A percentile compares a stretch with the other conserved stretches of the same genome.
Conservation (phyloP, 2,113 vertebrate genomes). For the Phainopepla nitens region DNA sequence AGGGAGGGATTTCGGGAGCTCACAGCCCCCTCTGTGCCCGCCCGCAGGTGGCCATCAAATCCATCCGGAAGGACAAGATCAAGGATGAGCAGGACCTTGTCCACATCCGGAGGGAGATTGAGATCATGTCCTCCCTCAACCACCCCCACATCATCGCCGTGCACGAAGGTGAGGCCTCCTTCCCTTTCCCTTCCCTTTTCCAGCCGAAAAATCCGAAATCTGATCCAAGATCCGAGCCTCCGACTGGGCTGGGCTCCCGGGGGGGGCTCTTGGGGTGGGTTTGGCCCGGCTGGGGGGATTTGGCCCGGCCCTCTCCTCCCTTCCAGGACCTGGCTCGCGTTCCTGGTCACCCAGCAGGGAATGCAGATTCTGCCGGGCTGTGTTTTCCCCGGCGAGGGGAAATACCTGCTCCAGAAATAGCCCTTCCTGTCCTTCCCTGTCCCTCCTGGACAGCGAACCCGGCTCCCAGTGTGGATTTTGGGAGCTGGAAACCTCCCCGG, state of each 20-base stretch:
- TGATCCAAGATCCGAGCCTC: fast-evolving
- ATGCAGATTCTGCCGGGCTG: neutral
- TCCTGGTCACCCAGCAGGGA: neutral
- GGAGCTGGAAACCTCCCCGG: neutral
- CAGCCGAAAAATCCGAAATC: neutral
- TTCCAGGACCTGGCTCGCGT: neutral
- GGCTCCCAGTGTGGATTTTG: fast-evolving
- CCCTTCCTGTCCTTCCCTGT: neutral
- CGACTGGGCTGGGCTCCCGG: too few species aligned
- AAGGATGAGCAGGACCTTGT: constrained; percentile 92
- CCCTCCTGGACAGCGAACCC: fast-evolving
- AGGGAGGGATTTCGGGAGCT: neutral
- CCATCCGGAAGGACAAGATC: constrained; percentile 93
- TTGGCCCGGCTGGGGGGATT: neutral
- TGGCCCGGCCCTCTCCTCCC: neutral
- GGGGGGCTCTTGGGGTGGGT: neutral
- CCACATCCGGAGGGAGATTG: constrained; percentile 94
- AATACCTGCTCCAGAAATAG: neutral
- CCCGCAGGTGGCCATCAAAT: constrained; percentile 92
- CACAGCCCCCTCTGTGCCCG: neutral
- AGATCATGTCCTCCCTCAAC: constrained; percentile 96
- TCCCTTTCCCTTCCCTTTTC: neutral
- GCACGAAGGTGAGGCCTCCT: constrained; percentile 84
- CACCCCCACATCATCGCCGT: constrained; percentile 95
- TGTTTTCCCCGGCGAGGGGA: neutral